Evolutionary conservation across 2,113 vertebrate genomes (phyloP).

Genomic region (Catharus fuscescens): DNA sequence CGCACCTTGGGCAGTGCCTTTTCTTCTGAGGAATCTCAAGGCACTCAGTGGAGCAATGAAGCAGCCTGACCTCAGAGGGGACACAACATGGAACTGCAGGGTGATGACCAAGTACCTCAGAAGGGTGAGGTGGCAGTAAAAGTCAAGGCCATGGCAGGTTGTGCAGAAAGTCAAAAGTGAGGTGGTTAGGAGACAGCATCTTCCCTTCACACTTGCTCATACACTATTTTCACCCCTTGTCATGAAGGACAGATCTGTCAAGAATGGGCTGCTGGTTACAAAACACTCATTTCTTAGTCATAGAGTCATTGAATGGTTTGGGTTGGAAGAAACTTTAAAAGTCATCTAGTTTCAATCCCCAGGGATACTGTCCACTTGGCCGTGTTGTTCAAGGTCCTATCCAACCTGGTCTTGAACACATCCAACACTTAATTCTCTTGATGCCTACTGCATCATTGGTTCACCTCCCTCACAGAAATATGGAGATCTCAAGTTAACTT

Average conservation of each 20-base stretch:
- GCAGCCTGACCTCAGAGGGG: neutral
- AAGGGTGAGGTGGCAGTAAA: neutral
- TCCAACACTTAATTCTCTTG: neutral
- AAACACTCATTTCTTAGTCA: neutral
- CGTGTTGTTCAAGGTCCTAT: neutral
- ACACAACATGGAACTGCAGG: neutral
- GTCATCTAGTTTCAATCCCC: neutral
- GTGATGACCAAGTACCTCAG: neutral
- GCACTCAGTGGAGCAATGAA: neutral
- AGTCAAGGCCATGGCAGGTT: neutral
- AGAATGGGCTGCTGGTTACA: neutral
- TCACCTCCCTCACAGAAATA: neutral
- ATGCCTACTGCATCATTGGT: neutral
- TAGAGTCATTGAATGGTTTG: neutral
- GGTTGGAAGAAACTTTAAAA: neutral
- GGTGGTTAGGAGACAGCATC: neutral
- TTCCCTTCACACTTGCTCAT: neutral
- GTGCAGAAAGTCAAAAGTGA: neutral
- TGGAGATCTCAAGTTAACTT: neutral
- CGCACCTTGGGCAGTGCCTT: neutral
- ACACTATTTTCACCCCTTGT: neutral
- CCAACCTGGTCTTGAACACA: neutral
- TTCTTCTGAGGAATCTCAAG: neutral
- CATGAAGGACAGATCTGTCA: neutral
- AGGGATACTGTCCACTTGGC: neutral